Conservation (phyloP, 1,140 invertebrate genomes). For the Bombus vancouverensis region DNA sequence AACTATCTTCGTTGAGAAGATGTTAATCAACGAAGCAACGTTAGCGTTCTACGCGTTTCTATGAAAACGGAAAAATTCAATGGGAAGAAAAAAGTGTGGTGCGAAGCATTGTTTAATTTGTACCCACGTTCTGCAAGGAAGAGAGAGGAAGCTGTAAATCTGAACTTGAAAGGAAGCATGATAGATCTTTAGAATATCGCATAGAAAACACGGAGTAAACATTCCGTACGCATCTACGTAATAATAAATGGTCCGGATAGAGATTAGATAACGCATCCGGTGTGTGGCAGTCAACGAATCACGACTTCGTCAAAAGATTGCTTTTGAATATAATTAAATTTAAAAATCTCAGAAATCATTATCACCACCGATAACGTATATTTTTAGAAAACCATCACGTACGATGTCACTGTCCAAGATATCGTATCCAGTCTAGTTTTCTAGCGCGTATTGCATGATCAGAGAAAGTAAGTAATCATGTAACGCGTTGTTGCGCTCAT, state of each 20-base stretch:
- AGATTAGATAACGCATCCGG: slow-evolving; percentile 33
- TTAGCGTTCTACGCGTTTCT: neutral
- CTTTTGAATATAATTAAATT: neutral
- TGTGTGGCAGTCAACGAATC: neutral
- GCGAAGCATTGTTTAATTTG: neutral
- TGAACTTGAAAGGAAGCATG: neutral
- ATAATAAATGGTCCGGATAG: neutral
- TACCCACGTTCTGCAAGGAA: neutral
- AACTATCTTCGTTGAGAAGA: neutral
- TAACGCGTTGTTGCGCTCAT: neutral
- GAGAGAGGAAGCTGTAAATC: neutral
- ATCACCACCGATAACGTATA: neutral
- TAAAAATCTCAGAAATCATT: neutral
- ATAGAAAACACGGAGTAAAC: no score
- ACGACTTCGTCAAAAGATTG: neutral
- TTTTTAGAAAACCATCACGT: neutral
- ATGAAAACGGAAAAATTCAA: neutral
- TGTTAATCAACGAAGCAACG: neutral
- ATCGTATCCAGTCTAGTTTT: neutral
- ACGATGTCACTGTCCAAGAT: neutral
- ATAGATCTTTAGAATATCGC: neutral
- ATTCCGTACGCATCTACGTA: neutral
- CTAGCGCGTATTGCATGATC: neutral
- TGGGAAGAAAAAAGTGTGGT: neutral
- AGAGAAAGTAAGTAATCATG: neutral